A percentile compares a stretch with the other conserved stretches of the same genome.
Evolutionary conservation across 2,113 vertebrate species (phyloP).

Genomic region (Calidris pugnax): DNA sequence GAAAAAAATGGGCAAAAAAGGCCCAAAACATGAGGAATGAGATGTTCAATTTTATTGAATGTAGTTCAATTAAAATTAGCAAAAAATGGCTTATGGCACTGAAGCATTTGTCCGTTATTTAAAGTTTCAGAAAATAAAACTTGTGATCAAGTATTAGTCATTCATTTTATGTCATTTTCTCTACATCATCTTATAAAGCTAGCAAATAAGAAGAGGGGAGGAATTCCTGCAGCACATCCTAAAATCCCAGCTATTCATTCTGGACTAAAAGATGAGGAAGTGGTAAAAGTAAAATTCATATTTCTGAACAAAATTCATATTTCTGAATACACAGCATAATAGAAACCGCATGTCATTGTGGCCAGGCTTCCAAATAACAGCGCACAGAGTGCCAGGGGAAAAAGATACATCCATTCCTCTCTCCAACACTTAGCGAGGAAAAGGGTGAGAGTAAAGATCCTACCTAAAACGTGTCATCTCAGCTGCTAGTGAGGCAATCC

Average conservation of each 20-base stretch:
- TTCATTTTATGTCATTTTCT: not conserved
- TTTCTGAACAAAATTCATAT: not conserved
- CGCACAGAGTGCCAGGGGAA: not conserved
- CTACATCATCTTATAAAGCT: not conserved
- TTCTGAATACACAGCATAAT: not conserved
- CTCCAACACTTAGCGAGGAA: not conserved
- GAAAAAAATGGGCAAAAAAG: rapidly evolving
- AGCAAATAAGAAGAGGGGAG: not conserved
- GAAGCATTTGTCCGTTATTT: not conserved
- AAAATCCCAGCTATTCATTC: not conserved
- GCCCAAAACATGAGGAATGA: not conserved
- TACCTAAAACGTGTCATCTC: not conserved
- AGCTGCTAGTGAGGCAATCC: not conserved
- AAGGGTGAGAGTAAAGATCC: not conserved
- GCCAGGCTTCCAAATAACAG: not conserved
- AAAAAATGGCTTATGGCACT: not conserved
- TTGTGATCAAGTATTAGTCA: not conserved
- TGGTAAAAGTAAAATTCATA: not conserved
- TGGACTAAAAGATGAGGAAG: not conserved
- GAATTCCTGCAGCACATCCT: not conserved
- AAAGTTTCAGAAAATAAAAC: not conserved
- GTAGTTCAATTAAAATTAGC: not conserved
- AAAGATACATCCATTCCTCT: not conserved
- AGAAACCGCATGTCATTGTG: not conserved
- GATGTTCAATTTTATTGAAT: not conserved